phyloP scores from a whole-genome alignment of 2,888 invertebrate species.

The Drosophila melanocephala region DNA sequence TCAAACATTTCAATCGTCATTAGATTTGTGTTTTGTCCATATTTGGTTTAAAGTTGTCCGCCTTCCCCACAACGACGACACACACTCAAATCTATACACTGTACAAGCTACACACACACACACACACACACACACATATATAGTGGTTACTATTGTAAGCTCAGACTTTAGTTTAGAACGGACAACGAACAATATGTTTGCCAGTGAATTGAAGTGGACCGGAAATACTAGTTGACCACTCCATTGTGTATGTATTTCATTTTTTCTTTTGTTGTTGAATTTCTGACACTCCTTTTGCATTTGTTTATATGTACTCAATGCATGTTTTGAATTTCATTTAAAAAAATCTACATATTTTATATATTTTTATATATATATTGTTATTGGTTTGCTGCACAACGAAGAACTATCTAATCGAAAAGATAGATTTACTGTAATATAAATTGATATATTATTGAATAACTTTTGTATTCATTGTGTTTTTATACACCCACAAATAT shows the following conservation, averaged over 20 bases:
- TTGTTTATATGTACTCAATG: slow-evolving; percentile 6
- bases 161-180: slow-evolving; percentile 26
- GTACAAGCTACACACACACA: slow-evolving; percentile 1
- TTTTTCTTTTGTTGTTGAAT: slow-evolving; percentile 3
- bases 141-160: slow-evolving; percentile 36
- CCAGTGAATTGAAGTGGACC: slow-evolving; percentile 26
- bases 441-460: neutral
- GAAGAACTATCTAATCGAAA: neutral
- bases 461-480: neutral
- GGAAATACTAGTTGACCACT: slow-evolving; percentile 41
- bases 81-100: slow-evolving; percentile 27
- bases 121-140: neutral
- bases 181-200: slow-evolving; percentile 11
- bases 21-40: slow-evolving; percentile 21
- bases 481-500: neutral
- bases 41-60: slow-evolving; percentile 14
- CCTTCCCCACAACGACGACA: neutral
- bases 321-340: neutral
- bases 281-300: slow-evolving; percentile 27
- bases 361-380: neutral
- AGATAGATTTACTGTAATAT: neutral
- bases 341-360: slow-evolving; percentile 7
- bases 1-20: slow-evolving; percentile 12
- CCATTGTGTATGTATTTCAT: slow-evolving; percentile 9
- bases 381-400: neutral